phyloP scores from a whole-genome alignment of 2,888 invertebrate genomes.

The Apodemia hepburni region DNA sequence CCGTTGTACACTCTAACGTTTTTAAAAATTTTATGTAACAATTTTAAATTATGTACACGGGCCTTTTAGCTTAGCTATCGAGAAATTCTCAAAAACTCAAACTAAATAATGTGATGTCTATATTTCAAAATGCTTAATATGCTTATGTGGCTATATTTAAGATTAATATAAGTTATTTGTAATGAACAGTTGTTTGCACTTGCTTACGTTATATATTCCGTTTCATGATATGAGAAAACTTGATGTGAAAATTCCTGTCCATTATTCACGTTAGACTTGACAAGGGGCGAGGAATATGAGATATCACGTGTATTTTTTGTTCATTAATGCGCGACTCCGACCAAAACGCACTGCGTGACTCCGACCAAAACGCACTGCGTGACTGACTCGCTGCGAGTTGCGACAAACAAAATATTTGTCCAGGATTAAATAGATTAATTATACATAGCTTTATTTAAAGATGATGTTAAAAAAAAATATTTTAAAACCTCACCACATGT shows the following conservation, averaged over 20 bases:
- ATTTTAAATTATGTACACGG: slow-evolving; percentile 10
- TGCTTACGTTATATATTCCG: slow-evolving; percentile 26
- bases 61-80: slow-evolving; percentile 48
- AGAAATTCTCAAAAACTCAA: slow-evolving; percentile 55
- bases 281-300: no score
- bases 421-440: no score
- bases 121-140: slow-evolving; percentile 59
- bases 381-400: no score
- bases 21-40: not conserved
- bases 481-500: no score
- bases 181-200: slow-evolving; percentile 37
- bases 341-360: no score
- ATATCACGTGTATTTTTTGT: no score
- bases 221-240: not conserved
- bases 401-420: no score
- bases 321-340: no score
- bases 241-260: not conserved
- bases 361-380: no score
- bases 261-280: no score
- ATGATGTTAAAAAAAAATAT: no score
- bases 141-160: slow-evolving; percentile 69
- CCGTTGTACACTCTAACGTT: not conserved
- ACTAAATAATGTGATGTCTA: slow-evolving; percentile 49
- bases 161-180: slow-evolving; percentile 61
- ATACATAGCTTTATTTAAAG: no score